Percentiles rank a stretch among this genome's conserved stretches.
phyloP scores from a whole-genome alignment of 2,113 vertebrate species.

The Sorex araneus region DNA sequence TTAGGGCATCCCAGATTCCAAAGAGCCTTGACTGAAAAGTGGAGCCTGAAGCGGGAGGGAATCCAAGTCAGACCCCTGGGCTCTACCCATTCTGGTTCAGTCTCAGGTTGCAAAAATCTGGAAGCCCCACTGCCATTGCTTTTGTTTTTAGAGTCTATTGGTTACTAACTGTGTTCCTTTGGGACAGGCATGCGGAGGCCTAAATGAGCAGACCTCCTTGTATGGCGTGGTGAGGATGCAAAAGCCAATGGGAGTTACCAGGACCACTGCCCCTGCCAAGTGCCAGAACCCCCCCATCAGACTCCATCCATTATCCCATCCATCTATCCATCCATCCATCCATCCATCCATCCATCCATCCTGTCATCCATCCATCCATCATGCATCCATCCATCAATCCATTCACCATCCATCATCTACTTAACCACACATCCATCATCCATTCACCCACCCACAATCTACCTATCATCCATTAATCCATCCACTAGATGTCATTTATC shows the following conservation, averaged over 20 bases:
- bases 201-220: accelerated
- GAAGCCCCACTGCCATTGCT: not conserved
- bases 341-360: too few species aligned
- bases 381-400: too few species aligned
- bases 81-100: accelerated
- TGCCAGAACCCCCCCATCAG: too few species aligned
- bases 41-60: not conserved
- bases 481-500: too few species aligned
- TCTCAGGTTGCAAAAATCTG: too few species aligned
- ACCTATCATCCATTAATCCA: too few species aligned
- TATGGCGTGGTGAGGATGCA: not conserved
- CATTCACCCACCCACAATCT: too few species aligned
- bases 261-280: accelerated
- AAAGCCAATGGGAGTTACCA: not conserved
- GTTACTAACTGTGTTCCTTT: accelerated
- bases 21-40: not conserved
- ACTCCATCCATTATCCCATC: not conserved
- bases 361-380: too few species aligned
- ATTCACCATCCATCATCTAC: too few species aligned
- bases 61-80: not conserved
- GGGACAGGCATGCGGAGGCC: not conserved
- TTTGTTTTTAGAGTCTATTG: too few species aligned
- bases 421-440: too few species aligned
- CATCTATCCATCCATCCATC: too few species aligned
- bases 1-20: not conserved